Conservation (phyloP, 37 sponge, comb jelly and placozoan species). For the Haliclona indistincta region DNA sequence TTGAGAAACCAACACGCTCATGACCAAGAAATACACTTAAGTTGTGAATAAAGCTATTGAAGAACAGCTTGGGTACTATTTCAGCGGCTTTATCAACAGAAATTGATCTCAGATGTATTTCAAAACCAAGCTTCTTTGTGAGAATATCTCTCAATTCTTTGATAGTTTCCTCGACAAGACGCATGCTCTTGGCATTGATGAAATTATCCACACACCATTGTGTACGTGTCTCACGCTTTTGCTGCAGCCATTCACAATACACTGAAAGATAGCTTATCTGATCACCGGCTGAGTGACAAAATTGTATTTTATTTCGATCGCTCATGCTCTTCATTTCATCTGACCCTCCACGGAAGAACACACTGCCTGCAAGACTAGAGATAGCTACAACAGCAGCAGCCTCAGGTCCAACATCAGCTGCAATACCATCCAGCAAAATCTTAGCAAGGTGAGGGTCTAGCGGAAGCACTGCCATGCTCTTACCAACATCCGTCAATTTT, state of each 20-base stretch:
- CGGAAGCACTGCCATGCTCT: slow-evolving; percentile 54
- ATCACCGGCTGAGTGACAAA: slow-evolving; percentile 57
- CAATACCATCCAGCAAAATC: slow-evolving; percentile 48
- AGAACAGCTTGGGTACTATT: slow-evolving; percentile 36
- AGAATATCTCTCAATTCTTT: slow-evolving; percentile 40
- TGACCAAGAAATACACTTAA: slow-evolving; percentile 55
- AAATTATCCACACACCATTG: slow-evolving; percentile 72
- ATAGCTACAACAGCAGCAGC: slow-evolving; percentile 45
- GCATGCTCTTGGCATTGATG: slow-evolving; percentile 73
- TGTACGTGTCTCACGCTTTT: slow-evolving; percentile 30
- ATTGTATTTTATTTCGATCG: slow-evolving; percentile 51
- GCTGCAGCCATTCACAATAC: slow-evolving; percentile 34
- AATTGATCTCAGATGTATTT: neutral
- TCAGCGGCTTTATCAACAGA: slow-evolving; percentile 25
- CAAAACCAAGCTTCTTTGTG: neutral
- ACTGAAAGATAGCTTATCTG: slow-evolving; percentile 51
- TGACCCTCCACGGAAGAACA: slow-evolving; percentile 63
- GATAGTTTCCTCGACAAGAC: slow-evolving; percentile 49
- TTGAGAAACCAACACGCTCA: slow-evolving; percentile 56
- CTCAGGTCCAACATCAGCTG: slow-evolving; percentile 37
- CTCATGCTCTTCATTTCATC: slow-evolving; percentile 60
- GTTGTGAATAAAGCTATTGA: slow-evolving; percentile 46
- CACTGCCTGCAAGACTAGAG: slow-evolving; percentile 41
- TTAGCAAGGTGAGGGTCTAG: slow-evolving; percentile 63
- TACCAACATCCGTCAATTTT: slow-evolving; percentile 55